Base-by-base conservation (phyloP, 2,888 invertebrate species). In the Cantharis lateralis region DNA sequence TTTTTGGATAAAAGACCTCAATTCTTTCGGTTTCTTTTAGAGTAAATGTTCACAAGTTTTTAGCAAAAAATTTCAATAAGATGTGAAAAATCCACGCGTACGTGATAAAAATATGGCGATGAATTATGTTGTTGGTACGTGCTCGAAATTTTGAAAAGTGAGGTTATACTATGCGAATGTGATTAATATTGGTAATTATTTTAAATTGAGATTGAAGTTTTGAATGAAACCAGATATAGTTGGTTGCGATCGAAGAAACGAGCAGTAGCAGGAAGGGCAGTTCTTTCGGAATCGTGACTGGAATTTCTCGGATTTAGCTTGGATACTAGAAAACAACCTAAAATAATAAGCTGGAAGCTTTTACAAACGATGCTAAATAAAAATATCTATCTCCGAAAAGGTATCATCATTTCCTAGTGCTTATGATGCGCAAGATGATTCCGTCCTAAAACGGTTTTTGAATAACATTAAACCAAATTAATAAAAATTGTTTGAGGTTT, bases 201-300 rank as follows among this genome's bases (percentile, higher is more conserved):
- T 66, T 24, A 66, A 66, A 66, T 66, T 66, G 64, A 66, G 64
- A 66, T 66, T 20, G 20, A 66, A 68, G 71, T 71, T 71, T 72
- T 72, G 66, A 48, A 66, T 68, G 32, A 64, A 72, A 72, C 72
- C 64, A 66, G 72, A 72, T 66, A 68, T 72, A 72, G 64, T 72
- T 72, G 32, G 66, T 72, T 72, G 48, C 66, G 66, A 72, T 72
- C 48, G 72, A 61, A 26, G 24, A 66, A 66, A 15, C 66, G 72
- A 66, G 61, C 66, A 68, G 68, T 66, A 71, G 63, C 26, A 61
- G 69, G 66, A 72, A 66, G 20, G 64, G 20, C 18, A 24, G 18
- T 66, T 24, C 64, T 20, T 13, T 18, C 64, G n/a, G n/a, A 66
- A 66, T 66, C 64, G 64, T 66, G 64, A 66, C 64, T 66, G n/a